These are phyloP conservation scores for Rhodophaea formosa DNA, from an alignment of 2,888 invertebrate species.

Conservation along the genomic window DNA sequence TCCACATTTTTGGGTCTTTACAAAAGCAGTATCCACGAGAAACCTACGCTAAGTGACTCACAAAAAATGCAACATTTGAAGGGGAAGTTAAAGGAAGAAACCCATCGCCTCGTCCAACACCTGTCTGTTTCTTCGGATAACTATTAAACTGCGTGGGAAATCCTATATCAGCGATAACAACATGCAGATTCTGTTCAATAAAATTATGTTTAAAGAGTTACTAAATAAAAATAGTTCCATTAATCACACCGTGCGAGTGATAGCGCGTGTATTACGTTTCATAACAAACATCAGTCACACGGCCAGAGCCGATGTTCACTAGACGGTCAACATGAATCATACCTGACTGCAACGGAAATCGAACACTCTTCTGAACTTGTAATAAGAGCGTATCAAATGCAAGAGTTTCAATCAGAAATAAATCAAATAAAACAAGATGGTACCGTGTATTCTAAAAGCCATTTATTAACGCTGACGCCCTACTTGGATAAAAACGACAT, in stretches of 20 bases:
- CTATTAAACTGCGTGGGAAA: slow-evolving; percentile 18
- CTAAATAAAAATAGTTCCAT: not conserved
- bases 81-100: too few relatives aligned
- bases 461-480: not conserved
- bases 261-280: not conserved
- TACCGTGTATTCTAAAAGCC: not conserved
- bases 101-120: too few relatives aligned
- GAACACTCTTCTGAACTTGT: not conserved
- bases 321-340: too few relatives aligned
- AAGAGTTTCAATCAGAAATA: not conserved
- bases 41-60: not conserved
- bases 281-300: not conserved
- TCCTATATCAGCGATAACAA: slow-evolving; percentile 19
- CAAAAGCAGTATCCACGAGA: slow-evolving; percentile 16
- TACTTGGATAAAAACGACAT: slow-evolving; percentile 4
- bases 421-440: not conserved
- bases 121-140: too few relatives aligned
- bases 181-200: slow-evolving; percentile 4
- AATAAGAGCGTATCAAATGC: not conserved
- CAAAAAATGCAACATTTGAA: too few relatives aligned
- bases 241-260: not conserved
- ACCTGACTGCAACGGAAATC: not conserved
- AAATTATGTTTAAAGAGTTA: not conserved
- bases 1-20: slow-evolving; percentile 20
- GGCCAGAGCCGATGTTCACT: not conserved